Base-by-base conservation (phyloP, 2,888 invertebrate genomes). In the Furcula furcula region DNA sequence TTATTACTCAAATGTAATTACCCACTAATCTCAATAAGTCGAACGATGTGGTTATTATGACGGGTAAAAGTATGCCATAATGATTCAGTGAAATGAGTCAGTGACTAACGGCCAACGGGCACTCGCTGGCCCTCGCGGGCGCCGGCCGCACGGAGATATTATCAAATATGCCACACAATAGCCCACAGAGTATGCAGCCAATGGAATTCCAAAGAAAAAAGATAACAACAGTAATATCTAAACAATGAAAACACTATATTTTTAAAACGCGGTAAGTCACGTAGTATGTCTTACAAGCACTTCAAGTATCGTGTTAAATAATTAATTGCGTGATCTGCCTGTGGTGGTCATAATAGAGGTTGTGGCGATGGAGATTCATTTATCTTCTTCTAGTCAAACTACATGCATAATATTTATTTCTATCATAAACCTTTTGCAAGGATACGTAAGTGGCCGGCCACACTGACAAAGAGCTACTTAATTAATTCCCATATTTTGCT, bases 31-130 rank as follows among this genome's bases (percentile, higher is more conserved):
- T 26, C 26, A 26, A 26, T 26, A 4, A 9, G 7, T 20, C 6
- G 2, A 20, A 9, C 4, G 14, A 26, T 14, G 14, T 9, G n/a
- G 14, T 14, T 26, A 23, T 14, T n/a, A 12, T 25, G 44, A 38
- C 50, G 51, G 42, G 59, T 60, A 60, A 60, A 60, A 60, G 59
- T 59, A 44, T 55, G 57, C 39, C 58, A 50, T 41, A 35, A 40
- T 44, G 47, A 53, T 23, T 49, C 43, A 42, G 32, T 37, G 27
- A n/a, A n/a, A 30, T 54, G 52, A 46, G 36, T 50, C 44, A 40
- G 31, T 28, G 35, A 25, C 15, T 46, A 39, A 40, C 55, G 46
- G 41, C 5, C 26, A n/a, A n/a, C n/a, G n/a, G n/a, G n/a, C n/a
- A n/a, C n/a, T n/a, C n/a, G n/a, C n/a, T n/a, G n/a, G n/a, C n/a